Conservation (phyloP, 2,888 invertebrate species). For the Eutolmus rufibarbis region DNA sequence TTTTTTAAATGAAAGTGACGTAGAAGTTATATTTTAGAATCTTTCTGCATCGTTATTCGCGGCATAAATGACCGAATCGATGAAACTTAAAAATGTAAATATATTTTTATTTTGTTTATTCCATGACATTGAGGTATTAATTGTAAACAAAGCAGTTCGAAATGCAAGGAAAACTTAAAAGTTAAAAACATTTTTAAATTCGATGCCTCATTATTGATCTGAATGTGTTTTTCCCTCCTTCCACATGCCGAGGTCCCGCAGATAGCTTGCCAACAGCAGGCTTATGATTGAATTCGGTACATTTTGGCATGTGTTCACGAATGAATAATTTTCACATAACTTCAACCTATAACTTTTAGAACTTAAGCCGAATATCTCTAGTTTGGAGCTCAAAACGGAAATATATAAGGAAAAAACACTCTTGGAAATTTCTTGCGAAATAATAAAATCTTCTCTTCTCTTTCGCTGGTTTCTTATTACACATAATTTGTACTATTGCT, state of each 20-base stretch:
- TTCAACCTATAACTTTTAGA: background rate
- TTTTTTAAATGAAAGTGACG: background rate
- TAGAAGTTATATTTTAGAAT: background rate
- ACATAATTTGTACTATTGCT: too few relatives aligned
- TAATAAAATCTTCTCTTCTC: too few relatives aligned
- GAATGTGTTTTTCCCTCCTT: background rate
- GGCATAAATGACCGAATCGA: background rate
- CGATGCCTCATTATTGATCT: background rate
- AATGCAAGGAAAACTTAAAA: background rate
- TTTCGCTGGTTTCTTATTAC: too few relatives aligned
- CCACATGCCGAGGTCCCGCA: background rate
- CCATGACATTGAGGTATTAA: background rate
- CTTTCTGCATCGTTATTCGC: background rate
- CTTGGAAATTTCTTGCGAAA: too few relatives aligned
- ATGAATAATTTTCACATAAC: background rate
- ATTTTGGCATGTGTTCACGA: background rate
- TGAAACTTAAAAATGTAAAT: background rate
- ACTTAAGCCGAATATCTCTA: too few relatives aligned
- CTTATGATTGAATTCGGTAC: background rate
- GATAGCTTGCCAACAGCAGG: background rate
- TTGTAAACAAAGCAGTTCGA: background rate
- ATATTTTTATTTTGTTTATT: background rate
- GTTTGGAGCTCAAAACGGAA: too few relatives aligned
- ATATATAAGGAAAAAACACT: too few relatives aligned
- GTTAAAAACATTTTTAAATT: background rate